Conservation (phyloP, 2,888 invertebrate genomes). For the Cephus pulcher region DNA sequence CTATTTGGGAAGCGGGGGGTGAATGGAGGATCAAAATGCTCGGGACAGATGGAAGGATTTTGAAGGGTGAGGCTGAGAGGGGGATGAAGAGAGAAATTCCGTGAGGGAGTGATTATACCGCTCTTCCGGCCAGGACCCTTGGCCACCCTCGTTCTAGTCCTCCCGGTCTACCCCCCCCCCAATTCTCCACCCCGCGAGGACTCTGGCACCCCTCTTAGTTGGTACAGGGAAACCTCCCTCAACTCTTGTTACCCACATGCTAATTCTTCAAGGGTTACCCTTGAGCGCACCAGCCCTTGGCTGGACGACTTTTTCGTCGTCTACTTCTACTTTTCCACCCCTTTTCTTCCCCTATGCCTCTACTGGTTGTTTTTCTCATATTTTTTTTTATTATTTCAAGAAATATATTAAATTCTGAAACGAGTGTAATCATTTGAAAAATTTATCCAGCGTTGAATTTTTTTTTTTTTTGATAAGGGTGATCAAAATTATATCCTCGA, state of each 20-base stretch:
- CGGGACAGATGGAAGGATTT: constrained; percentile 7
- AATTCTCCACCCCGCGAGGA: neutral
- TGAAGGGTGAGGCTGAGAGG: neutral
- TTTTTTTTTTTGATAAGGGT: too few relatives aligned
- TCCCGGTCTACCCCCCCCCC: neutral
- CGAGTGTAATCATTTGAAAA: too few relatives aligned
- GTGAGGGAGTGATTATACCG: constrained; percentile 40
- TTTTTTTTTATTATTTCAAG: neutral
- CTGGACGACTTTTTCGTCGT: constrained; percentile 1
- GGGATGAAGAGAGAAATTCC: neutral
- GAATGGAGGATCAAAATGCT: constrained; percentile 8
- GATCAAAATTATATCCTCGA: too few relatives aligned
- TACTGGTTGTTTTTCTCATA: neutral
- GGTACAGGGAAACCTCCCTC: neutral
- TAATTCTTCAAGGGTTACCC: constrained; percentile 38
- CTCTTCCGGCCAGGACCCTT: constrained; percentile 35
- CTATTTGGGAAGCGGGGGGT: constrained; percentile 33
- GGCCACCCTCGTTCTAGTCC: constrained; percentile 7
- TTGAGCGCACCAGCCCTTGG: neutral
- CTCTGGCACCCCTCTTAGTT: neutral
- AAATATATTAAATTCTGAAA: too few relatives aligned
- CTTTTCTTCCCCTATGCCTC: too few relatives aligned
- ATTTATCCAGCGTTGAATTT: too few relatives aligned
- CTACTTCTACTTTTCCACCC: neutral
- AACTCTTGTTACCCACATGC: constrained; percentile 45